Evolutionary conservation across 2,797 vertebrate species (phyloP).

Genomic region (Fratercula arctica): DNA sequence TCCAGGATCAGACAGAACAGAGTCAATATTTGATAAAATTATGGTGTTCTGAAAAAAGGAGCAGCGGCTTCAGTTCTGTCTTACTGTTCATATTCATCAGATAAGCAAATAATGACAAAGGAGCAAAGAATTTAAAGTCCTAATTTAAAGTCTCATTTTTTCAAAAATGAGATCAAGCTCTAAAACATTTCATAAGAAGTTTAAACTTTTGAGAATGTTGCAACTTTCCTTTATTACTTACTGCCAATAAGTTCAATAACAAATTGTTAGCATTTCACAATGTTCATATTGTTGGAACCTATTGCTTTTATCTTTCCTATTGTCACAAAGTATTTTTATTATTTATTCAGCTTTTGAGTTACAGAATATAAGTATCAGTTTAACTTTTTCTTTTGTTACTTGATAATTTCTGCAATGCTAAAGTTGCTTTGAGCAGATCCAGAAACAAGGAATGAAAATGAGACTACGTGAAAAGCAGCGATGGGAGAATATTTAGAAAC

Average conservation of each 20-base stretch:
- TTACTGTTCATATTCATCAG: background rate
- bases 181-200: background rate
- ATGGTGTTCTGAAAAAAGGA: constrained; percentile 34
- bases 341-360: background rate
- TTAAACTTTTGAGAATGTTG: background rate
- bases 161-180: background rate
- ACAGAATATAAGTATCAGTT: background rate
- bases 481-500: background rate
- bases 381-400: background rate
- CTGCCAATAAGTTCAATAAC: background rate
- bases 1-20: constrained; percentile 51
- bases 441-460: background rate
- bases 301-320: background rate
- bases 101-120: background rate
- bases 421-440: background rate
- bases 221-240: background rate
- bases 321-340: background rate
- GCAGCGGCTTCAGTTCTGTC: background rate
- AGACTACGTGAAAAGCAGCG: background rate
- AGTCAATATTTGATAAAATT: constrained; percentile 58
- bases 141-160: background rate
- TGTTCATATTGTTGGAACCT: background rate
- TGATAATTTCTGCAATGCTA: background rate
- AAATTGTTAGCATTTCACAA: background rate
- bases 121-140: background rate